These are phyloP conservation scores for Onchidella celtica DNA, from an alignment of 2,888 invertebrate genomes.

Conservation along the genomic window DNA sequence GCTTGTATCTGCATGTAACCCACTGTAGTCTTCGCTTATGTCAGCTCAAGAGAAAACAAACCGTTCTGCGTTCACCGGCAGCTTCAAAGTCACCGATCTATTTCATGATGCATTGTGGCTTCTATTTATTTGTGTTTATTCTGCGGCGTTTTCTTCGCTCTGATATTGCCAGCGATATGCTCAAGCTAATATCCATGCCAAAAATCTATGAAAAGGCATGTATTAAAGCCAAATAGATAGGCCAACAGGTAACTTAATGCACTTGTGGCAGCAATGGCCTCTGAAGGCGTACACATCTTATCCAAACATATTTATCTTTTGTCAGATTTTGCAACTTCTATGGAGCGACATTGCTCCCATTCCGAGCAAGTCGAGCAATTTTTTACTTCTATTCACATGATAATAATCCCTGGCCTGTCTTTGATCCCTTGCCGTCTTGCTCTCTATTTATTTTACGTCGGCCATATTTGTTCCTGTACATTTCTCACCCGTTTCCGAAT, in stretches of 20 bases:
- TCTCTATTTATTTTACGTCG: conserved; percentile 10
- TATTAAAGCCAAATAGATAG: too few relatives aligned
- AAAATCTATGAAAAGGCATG: too few relatives aligned
- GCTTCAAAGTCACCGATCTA: neutral
- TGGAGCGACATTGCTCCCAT: neutral
- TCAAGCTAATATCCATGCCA: too few relatives aligned
- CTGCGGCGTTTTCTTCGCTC: neutral
- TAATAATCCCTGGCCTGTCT: neutral
- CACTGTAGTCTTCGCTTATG: neutral
- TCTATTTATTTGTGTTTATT: neutral
- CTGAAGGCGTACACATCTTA: neutral
- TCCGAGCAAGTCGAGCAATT: neutral
- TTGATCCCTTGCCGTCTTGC: conserved; percentile 1
- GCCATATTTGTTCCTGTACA: conserved; percentile 21
- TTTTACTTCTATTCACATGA: neutral
- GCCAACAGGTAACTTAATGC: too few relatives aligned
- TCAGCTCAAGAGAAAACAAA: neutral
- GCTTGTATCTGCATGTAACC: neutral
- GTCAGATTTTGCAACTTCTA: neutral
- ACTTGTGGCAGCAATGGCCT: too few relatives aligned
- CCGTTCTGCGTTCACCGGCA: neutral
- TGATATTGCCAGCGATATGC: too few relatives aligned
- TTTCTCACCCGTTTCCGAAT: neutral
- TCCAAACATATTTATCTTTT: neutral
- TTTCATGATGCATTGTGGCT: neutral